Evolutionary conservation across 2,797 vertebrate genomes (phyloP).

Genomic region (Champsocephalus gunnari): DNA sequence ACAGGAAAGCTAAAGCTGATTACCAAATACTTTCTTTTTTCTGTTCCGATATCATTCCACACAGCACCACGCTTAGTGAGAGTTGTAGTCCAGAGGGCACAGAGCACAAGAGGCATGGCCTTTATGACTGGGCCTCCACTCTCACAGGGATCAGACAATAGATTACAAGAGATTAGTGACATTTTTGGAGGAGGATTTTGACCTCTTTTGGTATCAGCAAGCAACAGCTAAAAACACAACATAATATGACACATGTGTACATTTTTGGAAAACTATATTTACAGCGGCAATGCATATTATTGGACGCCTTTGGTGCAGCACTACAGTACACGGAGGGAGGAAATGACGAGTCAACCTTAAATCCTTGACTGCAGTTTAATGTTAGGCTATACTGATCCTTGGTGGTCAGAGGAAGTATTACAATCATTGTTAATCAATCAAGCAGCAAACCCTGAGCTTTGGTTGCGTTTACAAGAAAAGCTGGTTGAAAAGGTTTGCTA

Average conservation of each 20-base stretch:
- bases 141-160: conserved; percentile 40
- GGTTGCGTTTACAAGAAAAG: neutral
- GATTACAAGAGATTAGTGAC: conserved; percentile 59
- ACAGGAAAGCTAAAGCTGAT: conserved; percentile 1
- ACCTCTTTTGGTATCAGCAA: conserved; percentile 9
- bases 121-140: conserved; percentile 46
- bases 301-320: neutral
- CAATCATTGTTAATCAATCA: neutral
- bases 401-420: conserved; percentile 62
- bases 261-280: neutral
- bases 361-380: neutral
- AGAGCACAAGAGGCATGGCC: conserved; percentile 30
- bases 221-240: neutral
- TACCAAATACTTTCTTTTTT: conserved; percentile 26
- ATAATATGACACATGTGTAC: neutral
- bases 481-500: no score
- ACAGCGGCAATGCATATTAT: neutral
- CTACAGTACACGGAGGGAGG: neutral
- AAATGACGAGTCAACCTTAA: conserved; percentile 3
- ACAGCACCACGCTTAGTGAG: conserved; percentile 31
- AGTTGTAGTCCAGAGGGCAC: conserved; percentile 9
- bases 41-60: conserved; percentile 20
- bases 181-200: conserved; percentile 15
- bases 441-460: neutral
- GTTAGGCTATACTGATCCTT: conserved; percentile 58